Base-by-base conservation (phyloP, 2,797 vertebrate genomes). In the Simalia tracyae region DNA sequence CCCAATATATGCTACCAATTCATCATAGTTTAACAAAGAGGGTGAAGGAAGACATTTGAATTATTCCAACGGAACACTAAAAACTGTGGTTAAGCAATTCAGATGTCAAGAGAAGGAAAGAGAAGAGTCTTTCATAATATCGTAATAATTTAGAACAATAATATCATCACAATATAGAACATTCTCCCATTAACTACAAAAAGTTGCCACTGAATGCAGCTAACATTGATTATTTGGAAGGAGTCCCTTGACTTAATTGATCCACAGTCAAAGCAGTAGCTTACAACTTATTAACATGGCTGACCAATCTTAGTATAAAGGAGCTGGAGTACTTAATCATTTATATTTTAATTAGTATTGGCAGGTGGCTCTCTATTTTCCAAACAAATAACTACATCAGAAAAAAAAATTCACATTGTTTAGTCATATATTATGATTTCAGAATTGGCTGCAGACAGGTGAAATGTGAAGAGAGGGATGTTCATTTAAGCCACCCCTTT, bases 331-430 rank as follows among this genome's bases (percentile, higher is more conserved):
- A 84, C 66, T 87, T 84, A 87, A 93, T 93, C 31, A 84, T 84
- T 36, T 87, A 84, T 60, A 84, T 81, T 87, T 93, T 92, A 90
- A 87, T 93, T 90, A 84, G 88, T 81, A 87, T 59, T 87, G 84
- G 60, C 36, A 90, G 31, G 61, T 54, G 28, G 64, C 8, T 84
- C 87, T 89, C 46, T 81, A 54, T 56, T 64, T 91, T 89, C 88
- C 36, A 72, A 87, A 85, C 7, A 63, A 59, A 81, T 57, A 60
- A 87, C 50, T 81, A 81, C 46, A 46, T 46, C 36, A 92, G 22
- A 5, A 84, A 68, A n/a, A 24, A 17, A 36, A 87, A 56, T 10
- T 66, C 28, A 89, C 14, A 59, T 87, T 90, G 61, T n/a, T 63
- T 89, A 90, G 24, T 61, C 50, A 72, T 59, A 24, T 60, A 14